Evolutionary conservation across 2,888 invertebrate genomes (phyloP).

Genomic region (Orthosia gothica): DNA sequence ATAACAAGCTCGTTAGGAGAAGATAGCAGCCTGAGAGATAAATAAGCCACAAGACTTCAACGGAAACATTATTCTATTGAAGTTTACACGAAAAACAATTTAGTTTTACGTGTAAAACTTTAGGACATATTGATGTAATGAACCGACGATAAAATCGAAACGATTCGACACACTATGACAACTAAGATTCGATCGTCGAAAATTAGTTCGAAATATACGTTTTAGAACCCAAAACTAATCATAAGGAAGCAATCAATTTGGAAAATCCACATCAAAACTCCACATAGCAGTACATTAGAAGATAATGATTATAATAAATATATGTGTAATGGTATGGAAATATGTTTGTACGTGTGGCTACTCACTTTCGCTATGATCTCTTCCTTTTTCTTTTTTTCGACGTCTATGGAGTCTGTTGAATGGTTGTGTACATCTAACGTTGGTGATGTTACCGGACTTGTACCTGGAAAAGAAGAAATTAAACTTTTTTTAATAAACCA

Average conservation of each 20-base stretch:
- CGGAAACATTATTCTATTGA: constrained; percentile 11
- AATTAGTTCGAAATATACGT: constrained; percentile 44
- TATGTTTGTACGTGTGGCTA: constrained; percentile 46
- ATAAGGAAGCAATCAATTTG: constrained; percentile 70
- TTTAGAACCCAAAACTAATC: constrained; percentile 81
- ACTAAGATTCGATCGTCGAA: constrained; percentile 55
- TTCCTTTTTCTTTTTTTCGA: constrained; percentile 93
- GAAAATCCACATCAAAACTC: constrained; percentile 82
- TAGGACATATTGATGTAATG: constrained; percentile 23
- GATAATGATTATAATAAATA: constrained; percentile 75
- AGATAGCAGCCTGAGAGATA: constrained; percentile 1
- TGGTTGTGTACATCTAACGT: constrained; percentile 93
- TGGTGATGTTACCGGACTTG: constrained; percentile 95
- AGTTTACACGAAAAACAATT: constrained; percentile 51
- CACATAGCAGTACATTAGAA: constrained; percentile 80
- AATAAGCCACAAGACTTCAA: not conserved
- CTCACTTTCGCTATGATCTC: constrained; percentile 91
- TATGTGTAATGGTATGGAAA: constrained; percentile 74
- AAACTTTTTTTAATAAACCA: constrained; percentile 10
- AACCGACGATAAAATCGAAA: constrained; percentile 41
- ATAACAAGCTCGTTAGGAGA: not conserved
- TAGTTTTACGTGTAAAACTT: constrained; percentile 34
- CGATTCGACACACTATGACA: constrained; percentile 32
- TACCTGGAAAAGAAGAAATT: constrained; percentile 83
- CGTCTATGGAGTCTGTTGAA: constrained; percentile 95